Evolutionary conservation across 2,888 invertebrate species (phyloP), one percentile per base, ranked within the genome.

Genomic region (Spodoptera exigua): DNA sequence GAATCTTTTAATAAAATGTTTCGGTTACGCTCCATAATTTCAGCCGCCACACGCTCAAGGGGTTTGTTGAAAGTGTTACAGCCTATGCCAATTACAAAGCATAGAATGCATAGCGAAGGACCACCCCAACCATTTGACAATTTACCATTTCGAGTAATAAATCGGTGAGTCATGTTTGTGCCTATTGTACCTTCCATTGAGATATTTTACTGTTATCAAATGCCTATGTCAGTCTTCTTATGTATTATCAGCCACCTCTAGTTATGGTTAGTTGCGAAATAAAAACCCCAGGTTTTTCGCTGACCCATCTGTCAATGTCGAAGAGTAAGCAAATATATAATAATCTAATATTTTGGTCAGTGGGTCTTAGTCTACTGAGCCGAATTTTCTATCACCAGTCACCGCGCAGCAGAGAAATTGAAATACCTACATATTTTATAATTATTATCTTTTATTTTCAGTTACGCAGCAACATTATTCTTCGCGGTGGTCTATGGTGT

Each of bases 91-190:
- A 48, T 80, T 0, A 82, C 81, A 41, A 82, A 70, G 55, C 51
- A 54, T 17, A 43, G 55, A 0, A 2, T 17, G 7, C 58, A 64
- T 18, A 74, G 78, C 34, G 72, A 82, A 32, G 86, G 85, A 1
- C 86, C 87, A 1, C 82, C 88, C 0, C 83, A 85, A 53, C 91
- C 92, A 0, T 90, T 91, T 57, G 89, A 89, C 41, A 92, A 90
- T 58, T 62, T 92, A 82, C 92, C 92, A 0, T 92, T 92, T 69
- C 79, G 53, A 34, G 65, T 89, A 9, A 72, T 74, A 12, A 91
- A 86, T 76, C 84, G 92, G 91, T 91, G 53, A 79, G 82, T n/a
- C n/a, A n/a, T n/a, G n/a, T n/a, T n/a, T n/a, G n/a, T n/a, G n/a
- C n/a, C n/a, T n/a, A n/a, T n/a, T n/a, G n/a, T n/a, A n/a, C n/a